Evolutionary conservation across 2,113 vertebrate genomes (phyloP).

Genomic region (Barbus barbus): DNA sequence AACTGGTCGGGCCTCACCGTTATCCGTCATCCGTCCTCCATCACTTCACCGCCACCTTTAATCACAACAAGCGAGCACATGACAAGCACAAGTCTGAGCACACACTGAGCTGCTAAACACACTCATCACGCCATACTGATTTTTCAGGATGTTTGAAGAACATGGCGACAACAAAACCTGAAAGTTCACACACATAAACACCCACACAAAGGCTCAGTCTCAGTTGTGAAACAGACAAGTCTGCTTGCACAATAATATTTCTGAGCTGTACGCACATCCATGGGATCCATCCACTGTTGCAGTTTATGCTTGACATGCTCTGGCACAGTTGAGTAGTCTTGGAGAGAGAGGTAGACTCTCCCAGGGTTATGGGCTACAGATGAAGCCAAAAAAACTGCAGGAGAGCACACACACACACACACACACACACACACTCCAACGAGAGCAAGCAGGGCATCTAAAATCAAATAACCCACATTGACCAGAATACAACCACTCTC

Average conservation of each 20-base stretch:
- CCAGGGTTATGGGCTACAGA: slow-evolving; percentile 48
- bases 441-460: slow-evolving; percentile 46
- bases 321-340: slow-evolving; percentile 58
- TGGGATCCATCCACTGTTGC: slow-evolving; percentile 33
- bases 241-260: slow-evolving; percentile 35
- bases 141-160: slow-evolving; percentile 12
- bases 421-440: slow-evolving; percentile 31
- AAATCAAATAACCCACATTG: slow-evolving; percentile 24
- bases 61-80: slow-evolving; percentile 15
- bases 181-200: slow-evolving; percentile 24
- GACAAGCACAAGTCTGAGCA: slow-evolving; percentile 36
- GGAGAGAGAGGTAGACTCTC: slow-evolving; percentile 51
- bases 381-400: slow-evolving; percentile 56
- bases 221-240: slow-evolving; percentile 42
- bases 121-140: slow-evolving; percentile 31
- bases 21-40: slow-evolving; percentile 69
- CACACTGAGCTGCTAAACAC: slow-evolving; percentile 27
- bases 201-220: not conserved
- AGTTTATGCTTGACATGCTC: slow-evolving; percentile 55
- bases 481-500: not conserved
- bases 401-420: slow-evolving; percentile 42
- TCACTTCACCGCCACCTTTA: slow-evolving; percentile 1
- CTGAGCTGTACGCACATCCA: slow-evolving; percentile 5
- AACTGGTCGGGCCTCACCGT: slow-evolving; percentile 72
- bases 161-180: slow-evolving; percentile 4